These are phyloP conservation scores for Mola mola DNA, from an alignment of 2,113 vertebrate genomes.

Conservation along the genomic window DNA sequence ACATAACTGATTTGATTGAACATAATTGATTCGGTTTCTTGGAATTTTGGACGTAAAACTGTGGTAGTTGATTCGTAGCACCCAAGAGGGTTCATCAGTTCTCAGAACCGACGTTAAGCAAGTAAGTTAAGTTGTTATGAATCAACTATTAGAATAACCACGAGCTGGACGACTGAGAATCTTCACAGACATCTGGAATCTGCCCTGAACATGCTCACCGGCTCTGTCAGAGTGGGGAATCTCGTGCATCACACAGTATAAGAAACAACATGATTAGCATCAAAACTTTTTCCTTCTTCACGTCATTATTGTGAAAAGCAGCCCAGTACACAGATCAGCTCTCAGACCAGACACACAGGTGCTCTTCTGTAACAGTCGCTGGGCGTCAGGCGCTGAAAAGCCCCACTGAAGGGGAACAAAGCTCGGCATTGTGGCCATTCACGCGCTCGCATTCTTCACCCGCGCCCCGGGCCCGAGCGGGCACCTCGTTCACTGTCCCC, in stretches of 20 bases:
- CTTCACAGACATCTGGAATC: too few species aligned
- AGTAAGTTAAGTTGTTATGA: too few species aligned
- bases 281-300: background rate
- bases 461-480: background rate
- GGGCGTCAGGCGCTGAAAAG: conserved; percentile 10
- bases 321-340: background rate
- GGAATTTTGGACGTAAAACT: too few species aligned
- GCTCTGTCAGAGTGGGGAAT: background rate
- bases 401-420: conserved; percentile 34
- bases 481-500: background rate
- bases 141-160: too few species aligned
- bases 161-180: too few species aligned
- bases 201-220: background rate
- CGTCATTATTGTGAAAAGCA: background rate
- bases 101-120: too few species aligned
- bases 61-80: too few species aligned
- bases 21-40: too few species aligned
- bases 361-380: conserved; percentile 20
- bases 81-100: too few species aligned
- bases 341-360: conserved; percentile 1
- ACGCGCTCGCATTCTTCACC: conserved; percentile 44
- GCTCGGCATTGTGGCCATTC: conserved; percentile 44
- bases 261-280: conserved; percentile 4
- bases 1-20: too few species aligned
- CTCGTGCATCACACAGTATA: background rate